Evolutionary conservation across 2,888 invertebrate genomes (phyloP).

Genomic region (Fissipunctia ypsillon): DNA sequence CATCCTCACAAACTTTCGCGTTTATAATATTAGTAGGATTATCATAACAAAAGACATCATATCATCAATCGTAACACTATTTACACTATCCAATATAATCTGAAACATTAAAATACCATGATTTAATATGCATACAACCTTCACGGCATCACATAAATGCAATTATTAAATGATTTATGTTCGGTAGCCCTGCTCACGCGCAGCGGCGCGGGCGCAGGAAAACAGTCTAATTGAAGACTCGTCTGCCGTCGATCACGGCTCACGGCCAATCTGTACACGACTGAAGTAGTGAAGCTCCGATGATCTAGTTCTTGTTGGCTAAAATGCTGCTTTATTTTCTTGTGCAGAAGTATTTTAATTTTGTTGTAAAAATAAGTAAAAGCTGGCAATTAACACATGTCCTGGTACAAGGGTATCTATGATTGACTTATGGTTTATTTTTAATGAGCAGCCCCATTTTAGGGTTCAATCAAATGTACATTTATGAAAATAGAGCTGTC

Average conservation of each 20-base stretch:
- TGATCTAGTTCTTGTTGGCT: slow-evolving; percentile 72
- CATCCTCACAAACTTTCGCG: no score
- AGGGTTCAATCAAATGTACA: no score
- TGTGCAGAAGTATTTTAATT: no score
- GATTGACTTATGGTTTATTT: no score
- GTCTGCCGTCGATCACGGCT: slow-evolving; percentile 77
- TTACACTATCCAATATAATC: slow-evolving; percentile 31
- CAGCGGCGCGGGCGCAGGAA: slow-evolving; percentile 64
- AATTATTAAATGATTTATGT: slow-evolving; percentile 67
- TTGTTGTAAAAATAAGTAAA: no score
- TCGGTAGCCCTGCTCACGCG: slow-evolving; percentile 63
- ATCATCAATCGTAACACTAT: slow-evolving; percentile 26
- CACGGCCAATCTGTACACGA: slow-evolving; percentile 81
- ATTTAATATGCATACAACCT: slow-evolving; percentile 57
- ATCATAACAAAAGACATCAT: slow-evolving; percentile 12
- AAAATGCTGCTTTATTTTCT: slow-evolving; percentile 47
- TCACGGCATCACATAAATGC: slow-evolving; percentile 55
- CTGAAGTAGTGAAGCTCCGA: slow-evolving; percentile 46
- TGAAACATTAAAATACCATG: slow-evolving; percentile 42
- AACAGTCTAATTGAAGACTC: slow-evolving; percentile 74
- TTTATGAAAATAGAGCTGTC: no score
- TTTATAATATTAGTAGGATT: no score
- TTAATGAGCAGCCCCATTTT: no score
- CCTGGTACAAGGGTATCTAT: no score
- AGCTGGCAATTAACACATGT: no score